Conservation (phyloP, 2,888 invertebrate species). For the Microctonus hyperodae region DNA sequence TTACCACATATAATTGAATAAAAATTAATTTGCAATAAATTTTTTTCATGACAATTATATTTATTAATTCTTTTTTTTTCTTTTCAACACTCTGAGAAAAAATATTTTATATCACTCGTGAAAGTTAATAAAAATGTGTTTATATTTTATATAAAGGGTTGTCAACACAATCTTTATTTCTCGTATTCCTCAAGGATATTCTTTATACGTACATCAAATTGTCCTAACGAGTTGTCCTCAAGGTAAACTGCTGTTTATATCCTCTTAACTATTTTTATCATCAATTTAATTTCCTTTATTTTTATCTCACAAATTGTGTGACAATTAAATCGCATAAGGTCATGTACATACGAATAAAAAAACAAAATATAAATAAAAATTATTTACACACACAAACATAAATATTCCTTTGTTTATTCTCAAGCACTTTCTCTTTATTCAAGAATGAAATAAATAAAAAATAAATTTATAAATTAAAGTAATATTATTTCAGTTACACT, state of each 20-base stretch:
- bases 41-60: background rate
- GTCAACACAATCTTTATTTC: background rate
- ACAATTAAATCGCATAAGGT: conserved; percentile 11
- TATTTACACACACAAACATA: background rate
- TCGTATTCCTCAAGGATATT: background rate
- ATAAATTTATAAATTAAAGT: background rate
- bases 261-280: background rate
- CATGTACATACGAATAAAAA: too few species aligned
- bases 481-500: background rate
- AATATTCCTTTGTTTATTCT: background rate
- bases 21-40: background rate
- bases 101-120: background rate
- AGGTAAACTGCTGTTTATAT: conserved; percentile 3
- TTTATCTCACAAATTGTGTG: background rate
- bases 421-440: conserved; percentile 10
- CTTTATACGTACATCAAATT: background rate
- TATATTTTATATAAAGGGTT: background rate
- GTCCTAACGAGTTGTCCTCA: conserved; percentile 6
- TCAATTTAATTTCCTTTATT: background rate
- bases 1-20: background rate
- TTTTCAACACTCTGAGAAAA: background rate
- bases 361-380: too few species aligned
- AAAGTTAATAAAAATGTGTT: background rate
- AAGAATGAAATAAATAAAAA: background rate
- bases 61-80: background rate